Percentiles rank a stretch among this genome's conserved stretches.
phyloP scores from a whole-genome alignment of 2,888 invertebrate genomes.

The Syrphus vitripennis region DNA sequence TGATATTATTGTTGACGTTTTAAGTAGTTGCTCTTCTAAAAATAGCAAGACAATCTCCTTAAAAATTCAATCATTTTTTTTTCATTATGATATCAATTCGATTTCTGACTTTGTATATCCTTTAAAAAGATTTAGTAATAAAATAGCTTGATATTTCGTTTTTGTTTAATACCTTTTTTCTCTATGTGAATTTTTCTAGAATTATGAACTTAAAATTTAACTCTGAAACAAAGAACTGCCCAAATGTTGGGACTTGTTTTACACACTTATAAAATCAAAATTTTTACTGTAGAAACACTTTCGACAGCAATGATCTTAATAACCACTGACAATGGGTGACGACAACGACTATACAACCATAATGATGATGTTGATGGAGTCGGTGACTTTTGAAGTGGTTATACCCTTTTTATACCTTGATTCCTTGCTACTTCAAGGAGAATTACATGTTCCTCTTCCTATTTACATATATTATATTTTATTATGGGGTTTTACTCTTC shows the following conservation, averaged over 20 bases:
- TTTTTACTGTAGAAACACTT: neutral
- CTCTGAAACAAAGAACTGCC: too few species aligned
- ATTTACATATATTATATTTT: constrained; percentile 63
- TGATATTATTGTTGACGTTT: too few species aligned
- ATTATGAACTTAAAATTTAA: too few species aligned
- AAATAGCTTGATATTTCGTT: too few species aligned
- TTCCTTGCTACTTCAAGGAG: constrained; percentile 68
- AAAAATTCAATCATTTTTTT: too few species aligned
- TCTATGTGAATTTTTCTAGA: too few species aligned
- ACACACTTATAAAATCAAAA: neutral
- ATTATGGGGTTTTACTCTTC: constrained; percentile 23
- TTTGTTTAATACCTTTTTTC: too few species aligned
- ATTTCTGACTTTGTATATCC: too few species aligned
- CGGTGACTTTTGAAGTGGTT: constrained; percentile 71
- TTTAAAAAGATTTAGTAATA: too few species aligned
- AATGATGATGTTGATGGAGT: constrained; percentile 48
- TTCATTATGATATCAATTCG: too few species aligned
- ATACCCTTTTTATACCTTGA: constrained; percentile 68
- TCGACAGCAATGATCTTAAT: neutral
- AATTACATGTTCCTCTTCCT: constrained; percentile 64
- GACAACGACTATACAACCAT: constrained; percentile 9
- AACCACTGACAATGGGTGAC: constrained; percentile 31
- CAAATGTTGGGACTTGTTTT: neutral
- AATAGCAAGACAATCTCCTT: too few species aligned
- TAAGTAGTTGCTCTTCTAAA: too few species aligned